Conservation (phyloP, 2,888 invertebrate genomes). For the Falcaria lacertinaria region DNA sequence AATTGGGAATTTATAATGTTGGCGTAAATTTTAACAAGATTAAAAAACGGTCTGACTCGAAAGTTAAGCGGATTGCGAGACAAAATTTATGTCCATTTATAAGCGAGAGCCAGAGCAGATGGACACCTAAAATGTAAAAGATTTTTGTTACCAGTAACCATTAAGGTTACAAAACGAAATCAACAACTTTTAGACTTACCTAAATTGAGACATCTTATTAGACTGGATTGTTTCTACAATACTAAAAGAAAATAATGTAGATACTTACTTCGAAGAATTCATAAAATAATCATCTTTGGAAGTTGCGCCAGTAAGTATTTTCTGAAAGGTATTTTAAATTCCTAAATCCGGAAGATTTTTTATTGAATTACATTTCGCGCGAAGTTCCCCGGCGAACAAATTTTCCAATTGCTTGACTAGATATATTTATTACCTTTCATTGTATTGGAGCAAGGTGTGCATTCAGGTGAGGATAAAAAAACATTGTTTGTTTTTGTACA, state of each 20-base stretch:
- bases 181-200: too few relatives aligned
- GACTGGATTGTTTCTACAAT: too few relatives aligned
- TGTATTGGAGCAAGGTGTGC: slow-evolving; percentile 36
- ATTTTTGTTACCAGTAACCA: slow-evolving; percentile 10
- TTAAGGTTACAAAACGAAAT: neutral
- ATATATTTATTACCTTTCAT: slow-evolving; percentile 25
- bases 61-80: slow-evolving; percentile 49
- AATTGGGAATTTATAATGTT: slow-evolving; percentile 31
- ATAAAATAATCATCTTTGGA: neutral
- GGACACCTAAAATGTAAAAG: slow-evolving; percentile 29
- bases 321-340: neutral
- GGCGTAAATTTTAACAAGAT: slow-evolving; percentile 44
- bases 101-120: slow-evolving; percentile 20
- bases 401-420: slow-evolving; percentile 15
- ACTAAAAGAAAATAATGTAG: too few relatives aligned
- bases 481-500: slow-evolving; percentile 48
- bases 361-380: neutral
- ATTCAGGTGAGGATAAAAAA: slow-evolving; percentile 33
- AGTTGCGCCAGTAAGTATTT: neutral
- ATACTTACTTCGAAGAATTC: neutral
- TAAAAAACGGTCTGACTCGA: slow-evolving; percentile 37
- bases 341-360: neutral
- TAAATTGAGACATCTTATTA: too few relatives aligned
- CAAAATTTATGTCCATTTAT: slow-evolving; percentile 46
- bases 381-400: neutral